phyloP scores from a whole-genome alignment of 2,113 vertebrate genomes.

The Antigone vipio region DNA sequence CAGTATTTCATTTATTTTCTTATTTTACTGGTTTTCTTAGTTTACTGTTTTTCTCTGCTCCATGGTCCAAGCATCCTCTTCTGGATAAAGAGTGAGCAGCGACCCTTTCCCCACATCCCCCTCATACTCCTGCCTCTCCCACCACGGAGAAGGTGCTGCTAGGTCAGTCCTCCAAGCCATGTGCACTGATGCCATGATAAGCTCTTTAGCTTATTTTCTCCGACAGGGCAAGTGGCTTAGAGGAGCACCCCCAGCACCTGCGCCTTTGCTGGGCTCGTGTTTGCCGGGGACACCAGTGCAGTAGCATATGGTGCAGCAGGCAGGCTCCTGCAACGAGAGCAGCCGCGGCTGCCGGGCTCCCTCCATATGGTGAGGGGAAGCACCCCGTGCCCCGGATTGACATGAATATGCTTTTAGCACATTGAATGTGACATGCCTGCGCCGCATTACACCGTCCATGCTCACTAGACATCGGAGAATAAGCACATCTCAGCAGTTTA shows the following conservation, averaged over 20 bases:
- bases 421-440: neutral
- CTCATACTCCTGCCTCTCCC: neutral
- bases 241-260: neutral
- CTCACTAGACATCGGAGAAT: rapidly evolving
- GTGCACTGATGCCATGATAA: neutral
- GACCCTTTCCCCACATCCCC: neutral
- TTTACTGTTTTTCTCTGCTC: neutral
- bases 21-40: neutral
- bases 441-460: rapidly evolving
- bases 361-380: neutral
- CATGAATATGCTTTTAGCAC: neutral
- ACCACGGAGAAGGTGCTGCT: neutral
- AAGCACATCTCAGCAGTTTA: neutral
- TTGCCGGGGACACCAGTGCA: neutral
- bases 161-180: neutral
- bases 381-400: neutral
- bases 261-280: neutral
- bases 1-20: neutral
- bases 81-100: neutral
- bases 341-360: neutral
- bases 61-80: neutral
- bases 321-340: neutral
- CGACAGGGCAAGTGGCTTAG: conserved; percentile 13
- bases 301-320: neutral
- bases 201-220: conserved; percentile 48